A percentile compares a stretch with the other conserved stretches of the same genome.
These are phyloP conservation scores for Baccha elongata DNA, from an alignment of 2,888 invertebrate species.

Conservation along the genomic window DNA sequence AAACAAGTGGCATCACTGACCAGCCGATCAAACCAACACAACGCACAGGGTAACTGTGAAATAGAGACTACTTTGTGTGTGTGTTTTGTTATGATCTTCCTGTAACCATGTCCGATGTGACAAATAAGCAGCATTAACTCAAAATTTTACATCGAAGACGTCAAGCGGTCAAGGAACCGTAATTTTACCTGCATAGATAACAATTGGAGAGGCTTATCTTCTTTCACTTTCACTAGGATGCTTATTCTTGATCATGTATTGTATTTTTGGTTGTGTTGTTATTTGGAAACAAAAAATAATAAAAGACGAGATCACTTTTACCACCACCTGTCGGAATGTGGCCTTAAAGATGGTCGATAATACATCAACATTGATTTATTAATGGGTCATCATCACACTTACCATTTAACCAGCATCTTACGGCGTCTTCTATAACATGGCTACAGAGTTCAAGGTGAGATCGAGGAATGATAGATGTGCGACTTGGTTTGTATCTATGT, in stretches of 20 bases:
- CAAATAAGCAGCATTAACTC: slow-evolving; percentile 81
- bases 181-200: slow-evolving; percentile 57
- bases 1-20: slow-evolving; percentile 12
- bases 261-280: background rate
- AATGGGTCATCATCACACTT: slow-evolving; percentile 65
- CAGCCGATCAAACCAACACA: background rate
- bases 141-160: slow-evolving; percentile 72
- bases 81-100: slow-evolving; percentile 59
- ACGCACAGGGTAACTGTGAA: slow-evolving; percentile 6
- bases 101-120: slow-evolving; percentile 81
- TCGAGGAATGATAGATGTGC: slow-evolving; percentile 5
- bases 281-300: background rate
- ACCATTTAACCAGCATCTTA: no score
- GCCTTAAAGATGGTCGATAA: slow-evolving; percentile 70
- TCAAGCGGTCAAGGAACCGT: slow-evolving; percentile 57
- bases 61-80: slow-evolving; percentile 30
- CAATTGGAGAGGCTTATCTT: slow-evolving; percentile 62
- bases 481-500: slow-evolving; percentile 1
- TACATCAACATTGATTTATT: slow-evolving; percentile 73
- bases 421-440: no score
- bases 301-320: slow-evolving; percentile 52
- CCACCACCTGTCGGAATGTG: slow-evolving; percentile 68
- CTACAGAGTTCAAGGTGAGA: slow-evolving; percentile 1
- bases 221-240: slow-evolving; percentile 70
- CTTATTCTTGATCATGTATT: slow-evolving; percentile 40